Conservation (phyloP, 2,888 invertebrate species). For the Catocala sponsa region DNA sequence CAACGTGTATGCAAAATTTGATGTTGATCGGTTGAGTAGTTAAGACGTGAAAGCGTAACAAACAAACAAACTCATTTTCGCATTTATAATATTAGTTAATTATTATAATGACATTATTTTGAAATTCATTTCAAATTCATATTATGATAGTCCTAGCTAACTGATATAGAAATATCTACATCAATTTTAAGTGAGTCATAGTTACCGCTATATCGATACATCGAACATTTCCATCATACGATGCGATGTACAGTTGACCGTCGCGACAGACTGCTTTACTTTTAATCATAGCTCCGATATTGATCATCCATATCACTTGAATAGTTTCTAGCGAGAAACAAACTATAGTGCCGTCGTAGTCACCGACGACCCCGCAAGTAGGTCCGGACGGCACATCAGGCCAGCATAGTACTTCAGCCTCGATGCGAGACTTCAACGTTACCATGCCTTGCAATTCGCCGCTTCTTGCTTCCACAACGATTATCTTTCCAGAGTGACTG, state of each 20-base stretch:
- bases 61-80: too few relatives aligned
- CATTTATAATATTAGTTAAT: too few relatives aligned
- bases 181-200: constrained; percentile 8
- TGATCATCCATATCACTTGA: constrained; percentile 88
- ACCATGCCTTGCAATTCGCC: constrained; percentile 84
- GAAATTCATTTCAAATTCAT: too few relatives aligned
- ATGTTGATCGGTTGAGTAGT: too few relatives aligned
- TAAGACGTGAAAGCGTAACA: too few relatives aligned
- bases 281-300: constrained; percentile 90
- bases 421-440: constrained; percentile 90
- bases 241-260: constrained; percentile 89
- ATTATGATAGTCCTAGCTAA: too few relatives aligned
- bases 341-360: constrained; percentile 92
- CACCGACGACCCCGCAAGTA: constrained; percentile 90
- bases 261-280: constrained; percentile 79
- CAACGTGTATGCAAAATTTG: too few relatives aligned
- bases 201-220: constrained; percentile 87
- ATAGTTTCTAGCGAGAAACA: constrained; percentile 88
- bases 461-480: constrained; percentile 86
- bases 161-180: too few relatives aligned
- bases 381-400: constrained; percentile 34
- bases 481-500: constrained; percentile 91
- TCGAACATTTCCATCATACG: constrained; percentile 91
- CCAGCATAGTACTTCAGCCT: constrained; percentile 89
- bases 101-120: too few relatives aligned